Base-by-base conservation (phyloP, 2,797 vertebrate species). In the Podargus strigoides region DNA sequence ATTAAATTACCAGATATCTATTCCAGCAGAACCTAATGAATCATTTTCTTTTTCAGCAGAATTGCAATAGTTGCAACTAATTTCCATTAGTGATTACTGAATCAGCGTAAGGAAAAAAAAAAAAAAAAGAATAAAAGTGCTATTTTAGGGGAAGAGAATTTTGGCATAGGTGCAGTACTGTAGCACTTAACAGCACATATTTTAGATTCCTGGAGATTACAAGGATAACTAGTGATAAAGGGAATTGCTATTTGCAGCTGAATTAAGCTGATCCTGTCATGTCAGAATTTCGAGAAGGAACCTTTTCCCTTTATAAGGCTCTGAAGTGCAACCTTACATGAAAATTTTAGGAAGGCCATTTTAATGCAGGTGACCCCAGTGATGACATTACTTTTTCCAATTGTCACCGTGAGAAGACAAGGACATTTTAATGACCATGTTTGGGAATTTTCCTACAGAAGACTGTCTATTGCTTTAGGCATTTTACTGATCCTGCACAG, bases 291-390 rank as follows among this genome's bases (percentile, higher is more conserved):
- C 84, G 49, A 70, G 60, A 91, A 92, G 64, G 44, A 87, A 87
- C 2, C 12, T 77, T 58, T 68, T 77, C 60, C 26, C 66, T 91
- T 85, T 69, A 55, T 74, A 80, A 74, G 82, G 46, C 53, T 85
- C 72, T 70, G 72, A 87, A 87, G 58, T 53, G 27, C 49, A 89
- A 85, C 27, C 49, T 67, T 20, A 74, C 3, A 39, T 4, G 24
- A 93, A 95, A 90, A 87, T 67, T 85, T 93, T 78, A 73, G 73
- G 68, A 89, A 89, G 74, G 56, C 11, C 84, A 90, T 76, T 86
- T 79, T 60, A 88, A 62, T 22, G 44, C 36, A 64, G 42, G 86
- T 53, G 74, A 89, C 19, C 14, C 14, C 37, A 69, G 26, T 41
- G 63, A 82, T 70, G 74, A 81, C 55, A 92, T 64, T 60, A 89